phyloP scores from a whole-genome alignment of 2,113 vertebrate species.

The Myodes glareolus region DNA sequence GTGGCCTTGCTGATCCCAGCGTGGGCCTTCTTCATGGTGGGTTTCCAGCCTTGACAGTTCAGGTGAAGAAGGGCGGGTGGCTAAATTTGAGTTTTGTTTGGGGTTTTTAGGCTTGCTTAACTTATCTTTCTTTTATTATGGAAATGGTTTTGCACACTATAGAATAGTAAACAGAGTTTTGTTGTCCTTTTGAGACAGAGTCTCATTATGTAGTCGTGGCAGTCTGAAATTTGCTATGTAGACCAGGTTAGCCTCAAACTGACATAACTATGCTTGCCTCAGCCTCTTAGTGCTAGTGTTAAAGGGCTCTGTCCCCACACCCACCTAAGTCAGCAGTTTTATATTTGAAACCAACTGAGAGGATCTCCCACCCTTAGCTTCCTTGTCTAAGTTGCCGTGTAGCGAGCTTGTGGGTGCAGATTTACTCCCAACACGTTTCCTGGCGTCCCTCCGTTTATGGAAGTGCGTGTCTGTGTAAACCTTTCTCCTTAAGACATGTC shows the following conservation, averaged over 20 bases:
- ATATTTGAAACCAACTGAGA: not conserved
- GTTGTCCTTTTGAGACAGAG: not conserved
- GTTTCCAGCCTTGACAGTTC: not conserved
- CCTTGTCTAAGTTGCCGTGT: not conserved
- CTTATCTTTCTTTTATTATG: not conserved
- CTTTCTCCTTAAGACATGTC: too few species aligned
- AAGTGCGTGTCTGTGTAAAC: not conserved
- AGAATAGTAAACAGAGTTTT: not conserved
- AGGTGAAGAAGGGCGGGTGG: accelerated
- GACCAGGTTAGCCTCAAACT: not conserved
- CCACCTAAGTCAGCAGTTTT: not conserved
- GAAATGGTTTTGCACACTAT: not conserved
- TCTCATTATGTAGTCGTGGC: not conserved
- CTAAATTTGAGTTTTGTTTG: accelerated
- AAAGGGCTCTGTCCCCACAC: not conserved
- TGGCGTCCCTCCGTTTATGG: not conserved
- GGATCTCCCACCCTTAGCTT: too few species aligned
- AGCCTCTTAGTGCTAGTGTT: not conserved
- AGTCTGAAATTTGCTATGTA: not conserved
- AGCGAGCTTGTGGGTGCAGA: not conserved
- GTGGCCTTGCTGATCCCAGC: conserved; percentile 96
- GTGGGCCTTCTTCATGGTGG: conserved; percentile 96
- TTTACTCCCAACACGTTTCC: not conserved
- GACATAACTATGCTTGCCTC: not conserved
- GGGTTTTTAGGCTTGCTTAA: not conserved